Evolutionary conservation across 2,797 vertebrate genomes (phyloP).

Genomic region (Periparus ater): DNA sequence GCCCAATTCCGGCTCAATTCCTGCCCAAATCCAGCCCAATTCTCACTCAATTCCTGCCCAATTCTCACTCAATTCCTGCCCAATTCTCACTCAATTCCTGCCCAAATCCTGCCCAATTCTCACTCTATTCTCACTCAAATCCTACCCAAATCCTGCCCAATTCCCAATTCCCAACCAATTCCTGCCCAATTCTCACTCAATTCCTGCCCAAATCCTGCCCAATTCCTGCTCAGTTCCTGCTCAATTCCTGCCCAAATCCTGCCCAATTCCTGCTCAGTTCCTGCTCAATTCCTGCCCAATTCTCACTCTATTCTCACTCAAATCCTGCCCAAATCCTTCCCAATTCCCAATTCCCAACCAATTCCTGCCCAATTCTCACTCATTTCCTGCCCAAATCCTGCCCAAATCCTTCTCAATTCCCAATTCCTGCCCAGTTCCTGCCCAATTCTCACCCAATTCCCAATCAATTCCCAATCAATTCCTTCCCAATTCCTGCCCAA

Average conservation of each 20-base stretch:
- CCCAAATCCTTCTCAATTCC: too few relatives aligned
- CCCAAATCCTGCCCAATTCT: neutral
- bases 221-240: neutral
- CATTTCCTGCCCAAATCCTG: too few relatives aligned
- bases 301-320: too few relatives aligned
- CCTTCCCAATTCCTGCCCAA: too few relatives aligned
- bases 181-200: too few relatives aligned
- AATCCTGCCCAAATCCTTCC: neutral
- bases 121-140: too few relatives aligned
- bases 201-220: neutral
- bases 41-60: neutral
- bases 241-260: neutral
- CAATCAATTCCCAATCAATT: too few relatives aligned
- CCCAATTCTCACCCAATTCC: too few relatives aligned
- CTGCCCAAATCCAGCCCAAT: neutral
- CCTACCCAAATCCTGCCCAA: neutral
- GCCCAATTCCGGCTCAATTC: neutral
- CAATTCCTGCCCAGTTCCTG: too few relatives aligned
- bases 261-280: neutral
- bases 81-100: neutral
- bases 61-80: neutral
- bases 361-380: too few relatives aligned
- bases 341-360: too few relatives aligned
- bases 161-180: too few relatives aligned
- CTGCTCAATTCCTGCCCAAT: neutral